Conservation (phyloP, 2,888 invertebrate genomes). For the Hymenopus coronatus region DNA sequence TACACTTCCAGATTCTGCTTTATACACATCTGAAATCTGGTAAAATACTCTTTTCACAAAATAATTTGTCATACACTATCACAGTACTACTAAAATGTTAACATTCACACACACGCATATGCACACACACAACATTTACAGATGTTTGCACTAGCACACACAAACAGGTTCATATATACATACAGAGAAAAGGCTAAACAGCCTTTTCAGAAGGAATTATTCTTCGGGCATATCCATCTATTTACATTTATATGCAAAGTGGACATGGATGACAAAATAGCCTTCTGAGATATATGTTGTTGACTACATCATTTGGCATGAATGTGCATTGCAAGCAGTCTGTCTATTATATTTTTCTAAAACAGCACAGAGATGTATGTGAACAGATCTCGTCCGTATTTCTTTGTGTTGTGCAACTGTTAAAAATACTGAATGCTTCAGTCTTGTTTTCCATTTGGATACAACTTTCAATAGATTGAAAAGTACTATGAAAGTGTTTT, state of each 20-base stretch:
- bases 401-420: background rate
- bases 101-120: background rate
- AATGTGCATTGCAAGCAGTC: background rate
- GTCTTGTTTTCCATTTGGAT: background rate
- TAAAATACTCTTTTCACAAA: background rate
- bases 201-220: background rate
- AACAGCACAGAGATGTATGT: background rate
- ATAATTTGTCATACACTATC: background rate
- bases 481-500: background rate
- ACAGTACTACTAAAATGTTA: background rate
- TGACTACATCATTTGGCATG: background rate
- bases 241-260: background rate
- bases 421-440: background rate
- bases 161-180: background rate
- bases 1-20: background rate
- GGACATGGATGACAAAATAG: background rate
- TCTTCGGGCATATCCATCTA: background rate
- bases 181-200: background rate
- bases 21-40: background rate
- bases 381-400: background rate
- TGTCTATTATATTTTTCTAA: background rate
- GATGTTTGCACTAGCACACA: background rate
- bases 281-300: background rate
- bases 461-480: background rate
- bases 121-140: background rate